Base-by-base conservation (phyloP, 2,888 invertebrate genomes). In the Lithophane leautieri region DNA sequence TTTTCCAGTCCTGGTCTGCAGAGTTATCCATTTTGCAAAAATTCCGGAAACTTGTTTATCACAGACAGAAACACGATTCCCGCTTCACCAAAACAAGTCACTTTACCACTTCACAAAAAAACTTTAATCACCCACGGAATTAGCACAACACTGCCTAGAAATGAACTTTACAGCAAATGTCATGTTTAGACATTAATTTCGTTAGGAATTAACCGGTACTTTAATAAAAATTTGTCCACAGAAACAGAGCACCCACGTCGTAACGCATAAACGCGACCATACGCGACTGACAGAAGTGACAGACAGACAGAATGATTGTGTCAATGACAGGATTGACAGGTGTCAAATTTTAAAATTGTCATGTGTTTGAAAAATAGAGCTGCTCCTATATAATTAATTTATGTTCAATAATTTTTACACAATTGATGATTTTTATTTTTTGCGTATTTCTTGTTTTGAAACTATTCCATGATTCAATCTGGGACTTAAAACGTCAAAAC, bases 1-100 rank as follows among this genome's bases (percentile, higher is more conserved):
- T 94, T 89, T 96, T 97, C 96, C 97, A 97, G 82, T 96, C 96
- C 65, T 93, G 92, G 83, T 96, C 95, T 72, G 90, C 91, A 89
- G 93, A 92, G 77, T 90, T 83, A 88, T 93, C 93, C 95, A 96
- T 95, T 89, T 87, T 91, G 73, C 73, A 79, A 81, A 84, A 88
- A 78, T 62, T 85, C 82, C 80, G 79, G 81, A 80, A 87, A 86
- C 85, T 87, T 79, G 79, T 80, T 70, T 82, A 73, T 80, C 61
- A 72, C 71, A 40, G 56, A 56, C 34, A 68, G 47, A 70, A 69
- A 81, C 63, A 72, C 56, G 75, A 54, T 84, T 85, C 76, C 84
- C 82, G 79, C 79, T 81, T 87, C 76, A 84, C 82, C 65, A 70
- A 65, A 71, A 84, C 84, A 81, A 70, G 76, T 82, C 74, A 69